Base-by-base conservation (phyloP, 2,888 invertebrate genomes). In the Epinotia nisella region DNA sequence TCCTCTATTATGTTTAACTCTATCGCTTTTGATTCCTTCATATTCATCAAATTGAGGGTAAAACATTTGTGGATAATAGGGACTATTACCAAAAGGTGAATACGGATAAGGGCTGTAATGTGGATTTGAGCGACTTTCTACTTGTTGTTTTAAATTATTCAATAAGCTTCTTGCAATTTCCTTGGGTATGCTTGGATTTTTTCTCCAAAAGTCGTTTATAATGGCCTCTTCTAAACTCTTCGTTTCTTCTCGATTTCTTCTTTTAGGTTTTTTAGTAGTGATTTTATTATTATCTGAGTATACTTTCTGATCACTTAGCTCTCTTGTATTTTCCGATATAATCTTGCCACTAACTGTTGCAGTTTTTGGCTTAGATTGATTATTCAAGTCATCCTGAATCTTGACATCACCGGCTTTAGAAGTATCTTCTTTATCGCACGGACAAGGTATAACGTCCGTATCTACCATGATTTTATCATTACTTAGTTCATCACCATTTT, bases 151-250 rank as follows among this genome's bases (percentile, higher is more conserved):
- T 13, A 82, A 71, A 29, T 79, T 78, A 11, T 75, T 59, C 56
- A 85, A 72, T 70, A 77, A 71, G 60, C 70, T 76, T 76, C 74
- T 77, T 0, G 78, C 78, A 58, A 78, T 72, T 19, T 77, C 70
- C 65, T 81, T 81, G 10, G 79, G 83, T 64, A 82, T 76, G 35
- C 74, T 77, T 35, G 79, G 84, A 66, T 78, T 80, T 69, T 80
- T 82, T 65, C 74, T 76, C 49, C 70, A 65, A n/a, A 79, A 76
- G 51, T 78, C 77, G 76, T 74, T 70, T 9, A 81, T 73, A 13
- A 62, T 75, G 1, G 81, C 78, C 24, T 81, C 79, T 75, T 74
- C 76, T n/a, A 73, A 51, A 51, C 75, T 74, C 70, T 74, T 68
- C 2, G 45, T 58, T 13, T 35, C 64, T 5, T 21, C 62, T 67